Conservation (phyloP, 1,140 invertebrate species). For the Hesperophylax magnus region DNA sequence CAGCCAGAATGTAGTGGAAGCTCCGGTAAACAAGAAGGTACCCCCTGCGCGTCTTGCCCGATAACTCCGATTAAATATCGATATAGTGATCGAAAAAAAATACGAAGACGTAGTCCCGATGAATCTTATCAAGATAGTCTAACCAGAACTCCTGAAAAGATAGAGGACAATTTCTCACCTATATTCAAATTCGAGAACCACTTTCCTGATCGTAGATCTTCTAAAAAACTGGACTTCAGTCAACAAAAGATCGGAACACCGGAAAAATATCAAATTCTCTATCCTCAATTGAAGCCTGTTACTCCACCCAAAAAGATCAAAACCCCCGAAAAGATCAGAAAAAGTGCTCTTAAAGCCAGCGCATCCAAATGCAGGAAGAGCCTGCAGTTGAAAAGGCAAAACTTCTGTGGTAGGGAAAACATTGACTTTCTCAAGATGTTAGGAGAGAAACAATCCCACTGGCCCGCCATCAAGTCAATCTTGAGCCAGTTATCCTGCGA, state of each 20-base stretch:
- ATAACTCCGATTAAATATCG: neutral
- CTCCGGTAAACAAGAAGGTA: neutral
- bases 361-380: conserved; percentile 16
- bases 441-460: conserved; percentile 54
- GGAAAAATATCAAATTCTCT: conserved; percentile 53
- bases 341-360: neutral
- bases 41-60: neutral
- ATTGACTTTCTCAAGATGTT: conserved; percentile 66
- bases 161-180: conserved; percentile 21
- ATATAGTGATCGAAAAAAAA: neutral
- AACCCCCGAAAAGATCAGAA: conserved; percentile 38
- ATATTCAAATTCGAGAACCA: conserved; percentile 25
- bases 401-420: conserved; percentile 58
- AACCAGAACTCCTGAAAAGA: conserved; percentile 3
- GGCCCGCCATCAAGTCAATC: conserved; percentile 63
- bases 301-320: conserved; percentile 45
- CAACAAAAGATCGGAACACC: conserved; percentile 48
- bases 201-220: conserved; percentile 22
- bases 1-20: neutral
- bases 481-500: conserved; percentile 63
- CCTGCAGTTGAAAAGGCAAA: conserved; percentile 28
- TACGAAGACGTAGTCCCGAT: conserved; percentile 3
- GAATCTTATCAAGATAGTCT: neutral
- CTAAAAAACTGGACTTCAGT: conserved; percentile 36
- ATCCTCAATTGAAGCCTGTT: conserved; percentile 45